Conservation (phyloP, 2,113 vertebrate species). For the Daboia siamensis region DNA sequence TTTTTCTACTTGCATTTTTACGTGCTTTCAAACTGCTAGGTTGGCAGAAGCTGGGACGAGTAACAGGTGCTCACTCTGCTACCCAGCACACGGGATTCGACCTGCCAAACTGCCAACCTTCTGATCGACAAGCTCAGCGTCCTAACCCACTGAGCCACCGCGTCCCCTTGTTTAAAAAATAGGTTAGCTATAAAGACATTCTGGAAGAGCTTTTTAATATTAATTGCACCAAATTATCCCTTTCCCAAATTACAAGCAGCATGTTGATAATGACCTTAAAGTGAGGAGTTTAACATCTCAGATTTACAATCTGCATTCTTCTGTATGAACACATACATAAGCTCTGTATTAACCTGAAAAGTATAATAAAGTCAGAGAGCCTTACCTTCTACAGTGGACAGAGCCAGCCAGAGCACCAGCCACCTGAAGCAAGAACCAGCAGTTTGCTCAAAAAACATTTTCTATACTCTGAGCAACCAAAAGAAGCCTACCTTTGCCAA, state of each 20-base stretch:
- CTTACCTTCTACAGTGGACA: constrained; percentile 53
- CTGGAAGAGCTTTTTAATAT: neutral
- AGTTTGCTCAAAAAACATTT: constrained; percentile 40
- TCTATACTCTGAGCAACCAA: neutral
- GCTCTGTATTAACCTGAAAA: neutral
- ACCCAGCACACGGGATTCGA: no score
- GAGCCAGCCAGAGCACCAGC: constrained; percentile 33
- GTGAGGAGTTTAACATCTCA: neutral
- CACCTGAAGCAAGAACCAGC: constrained; percentile 12
- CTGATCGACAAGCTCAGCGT: no score
- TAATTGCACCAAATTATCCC: neutral
- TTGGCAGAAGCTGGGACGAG: no score
- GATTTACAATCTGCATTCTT: neutral
- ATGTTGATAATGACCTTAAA: neutral
- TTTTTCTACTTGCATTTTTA: no score
- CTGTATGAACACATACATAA: neutral
- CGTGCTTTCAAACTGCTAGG: no score
- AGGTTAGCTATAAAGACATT: neutral
- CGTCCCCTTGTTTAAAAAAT: neutral
- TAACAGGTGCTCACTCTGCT: no score
- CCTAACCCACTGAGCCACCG: no score
- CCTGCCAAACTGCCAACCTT: no score
- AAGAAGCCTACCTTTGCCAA: constrained; percentile 41
- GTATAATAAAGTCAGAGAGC: neutral
- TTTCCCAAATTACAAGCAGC: neutral